Evolutionary conservation across 1,140 invertebrate species (phyloP).

Genomic region (Phthorimaea operculella): DNA sequence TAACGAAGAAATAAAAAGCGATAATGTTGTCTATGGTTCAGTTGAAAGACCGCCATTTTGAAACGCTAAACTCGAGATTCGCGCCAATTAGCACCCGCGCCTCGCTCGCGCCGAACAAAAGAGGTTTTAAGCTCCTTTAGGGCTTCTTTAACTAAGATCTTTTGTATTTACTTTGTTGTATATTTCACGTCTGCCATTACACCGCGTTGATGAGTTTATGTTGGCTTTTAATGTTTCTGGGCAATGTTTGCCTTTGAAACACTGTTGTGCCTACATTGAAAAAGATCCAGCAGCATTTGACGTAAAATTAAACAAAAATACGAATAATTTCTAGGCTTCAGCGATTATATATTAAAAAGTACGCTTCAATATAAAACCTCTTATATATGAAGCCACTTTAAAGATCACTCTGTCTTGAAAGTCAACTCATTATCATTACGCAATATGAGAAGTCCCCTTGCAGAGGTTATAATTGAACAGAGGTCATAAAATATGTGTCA

Average conservation of each 20-base stretch:
- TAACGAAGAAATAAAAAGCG: constrained; percentile 16
- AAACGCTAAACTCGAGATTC: constrained; percentile 27
- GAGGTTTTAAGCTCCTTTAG: constrained; percentile 22
- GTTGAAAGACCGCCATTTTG: constrained; percentile 32
- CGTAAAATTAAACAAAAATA: too few species aligned
- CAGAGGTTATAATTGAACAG: too few species aligned
- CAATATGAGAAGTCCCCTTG: too few species aligned
- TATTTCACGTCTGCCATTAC: background rate
- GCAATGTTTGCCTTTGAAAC: background rate
- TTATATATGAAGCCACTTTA: too few species aligned
- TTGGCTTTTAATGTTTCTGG: constrained; percentile 1
- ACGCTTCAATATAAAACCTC: too few species aligned
- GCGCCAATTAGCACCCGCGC: constrained; percentile 53
- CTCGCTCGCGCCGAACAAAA: constrained; percentile 37
- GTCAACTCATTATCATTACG: too few species aligned
- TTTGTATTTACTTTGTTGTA: constrained; percentile 5
- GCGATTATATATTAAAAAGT: too few species aligned
- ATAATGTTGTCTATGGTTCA: constrained; percentile 38
- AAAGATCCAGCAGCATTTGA: too few species aligned
- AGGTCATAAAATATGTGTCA: too few species aligned
- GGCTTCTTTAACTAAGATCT: background rate
- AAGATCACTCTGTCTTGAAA: too few species aligned
- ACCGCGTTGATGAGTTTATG: background rate
- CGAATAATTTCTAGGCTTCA: too few species aligned
- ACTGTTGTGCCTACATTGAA: too few species aligned